A percentile compares a stretch with the other conserved stretches of the same genome.
Conservation (phyloP, 2,888 invertebrate species). For the Leptogaster cylindrica region DNA sequence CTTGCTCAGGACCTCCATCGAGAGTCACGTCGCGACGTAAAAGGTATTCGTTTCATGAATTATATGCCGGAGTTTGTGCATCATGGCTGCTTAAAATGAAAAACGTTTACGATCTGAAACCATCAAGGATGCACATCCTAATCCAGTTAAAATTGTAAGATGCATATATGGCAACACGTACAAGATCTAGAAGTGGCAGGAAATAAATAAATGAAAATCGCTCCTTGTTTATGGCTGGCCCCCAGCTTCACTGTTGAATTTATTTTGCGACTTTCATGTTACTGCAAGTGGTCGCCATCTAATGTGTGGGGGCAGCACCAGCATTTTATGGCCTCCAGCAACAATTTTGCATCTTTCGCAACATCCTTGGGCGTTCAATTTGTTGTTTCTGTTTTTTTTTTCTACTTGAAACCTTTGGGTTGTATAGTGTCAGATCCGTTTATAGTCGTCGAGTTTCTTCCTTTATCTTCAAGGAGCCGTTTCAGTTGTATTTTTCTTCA, state of each 20-base stretch:
- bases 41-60: too few relatives aligned
- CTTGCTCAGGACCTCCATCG: too few relatives aligned
- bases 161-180: slow-evolving; percentile 19
- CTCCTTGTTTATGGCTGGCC: slow-evolving; percentile 39
- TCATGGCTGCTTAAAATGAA: neutral
- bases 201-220: slow-evolving; percentile 45
- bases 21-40: too few relatives aligned
- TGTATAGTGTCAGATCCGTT: slow-evolving; percentile 27
- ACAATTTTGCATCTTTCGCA: slow-evolving; percentile 37
- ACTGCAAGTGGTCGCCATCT: slow-evolving; percentile 32
- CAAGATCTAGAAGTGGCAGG: slow-evolving; percentile 16
- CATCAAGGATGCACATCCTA: slow-evolving; percentile 23
- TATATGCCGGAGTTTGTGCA: too few relatives aligned
- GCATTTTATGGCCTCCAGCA: slow-evolving; percentile 40
- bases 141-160: slow-evolving; percentile 19
- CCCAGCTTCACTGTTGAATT: slow-evolving; percentile 29
- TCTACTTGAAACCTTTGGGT: neutral
- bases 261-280: slow-evolving; percentile 40
- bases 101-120: neutral
- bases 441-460: slow-evolving; percentile 34
- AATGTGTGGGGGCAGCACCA: neutral
- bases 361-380: slow-evolving; percentile 1
- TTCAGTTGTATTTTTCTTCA: slow-evolving; percentile 37
- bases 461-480: slow-evolving; percentile 42
- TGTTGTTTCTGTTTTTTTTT: slow-evolving; percentile 1